Conservation (phyloP, 2,797 vertebrate species). For the Centroberyx gerrardi region DNA sequence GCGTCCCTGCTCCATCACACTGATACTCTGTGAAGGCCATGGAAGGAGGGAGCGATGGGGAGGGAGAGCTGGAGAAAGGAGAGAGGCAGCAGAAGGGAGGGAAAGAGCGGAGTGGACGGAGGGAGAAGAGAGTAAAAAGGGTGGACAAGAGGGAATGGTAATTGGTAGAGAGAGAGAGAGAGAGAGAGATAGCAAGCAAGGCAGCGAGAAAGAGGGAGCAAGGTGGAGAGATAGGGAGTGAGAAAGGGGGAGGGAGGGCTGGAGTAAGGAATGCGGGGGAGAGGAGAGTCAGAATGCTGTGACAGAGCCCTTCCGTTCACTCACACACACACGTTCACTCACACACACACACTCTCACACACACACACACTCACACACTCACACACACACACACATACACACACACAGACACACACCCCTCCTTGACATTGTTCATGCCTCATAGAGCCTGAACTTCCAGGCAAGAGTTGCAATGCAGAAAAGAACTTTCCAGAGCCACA, state of each 20-base stretch:
- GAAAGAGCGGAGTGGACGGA: conserved; percentile 34
- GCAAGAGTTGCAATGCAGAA: conserved; percentile 44
- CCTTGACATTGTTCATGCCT: conserved; percentile 72
- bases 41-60: conserved; percentile 45
- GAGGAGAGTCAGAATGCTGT: conserved; percentile 84
- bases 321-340: conserved; percentile 35
- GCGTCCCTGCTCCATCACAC: conserved; percentile 41
- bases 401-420: conserved; percentile 38
- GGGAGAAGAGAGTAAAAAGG: conserved; percentile 8
- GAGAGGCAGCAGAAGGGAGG: conserved; percentile 39
- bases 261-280: conserved; percentile 87
- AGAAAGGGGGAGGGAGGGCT: not conserved
- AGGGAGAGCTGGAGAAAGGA: conserved; percentile 13
- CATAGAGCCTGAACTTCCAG: conserved; percentile 54
- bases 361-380: conserved; percentile 34
- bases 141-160: conserved; percentile 60
- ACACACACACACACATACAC: conserved; percentile 24
- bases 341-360: conserved; percentile 24
- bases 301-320: conserved; percentile 69
- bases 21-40: conserved; percentile 56
- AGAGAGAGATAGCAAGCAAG: not conserved
- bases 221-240: not conserved
- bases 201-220: not conserved
- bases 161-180: not conserved
- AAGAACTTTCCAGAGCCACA: conserved; percentile 22